Evolutionary conservation across 2,888 invertebrate genomes (phyloP), one percentile per base, ranked within the genome.

Genomic region (Diachrysia chrysitis): DNA sequence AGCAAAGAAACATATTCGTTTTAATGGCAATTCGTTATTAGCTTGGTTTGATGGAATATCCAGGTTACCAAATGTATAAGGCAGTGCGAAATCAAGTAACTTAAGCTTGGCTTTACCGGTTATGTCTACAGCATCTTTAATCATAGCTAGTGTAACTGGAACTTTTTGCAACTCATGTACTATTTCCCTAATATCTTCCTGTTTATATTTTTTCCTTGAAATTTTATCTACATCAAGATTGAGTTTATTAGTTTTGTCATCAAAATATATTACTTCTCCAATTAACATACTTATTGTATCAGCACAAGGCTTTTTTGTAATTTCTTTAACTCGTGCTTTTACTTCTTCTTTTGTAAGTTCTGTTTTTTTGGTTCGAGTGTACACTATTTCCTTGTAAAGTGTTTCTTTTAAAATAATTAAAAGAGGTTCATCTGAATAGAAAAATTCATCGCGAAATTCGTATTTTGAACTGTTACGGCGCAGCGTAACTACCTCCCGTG

Each of bases 61-160:
- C 6, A 69, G 51, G 58, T 88, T 86, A 2, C 87, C 88, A 69
- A 88, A 88, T 4, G 70, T 69, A 42, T 64, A 53, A 10, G 87
- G 87, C 12, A 87, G 54, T 66, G 80, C 76, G 17, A 87, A 83
- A 58, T 63, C 54, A 9, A 78, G 75, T n/a, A 58, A 54, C 55
- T 73, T 37, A 16, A 87, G 57, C 53, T 79, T 81, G 21, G 66
- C 58, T 63, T 62, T 68, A 16, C 79, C 82, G 6, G 63, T 71
- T 57, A 75, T 66, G 37, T 71, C 53, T 35, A 83, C 66, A 56
- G 87, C 85, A 51, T 82, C 77, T 25, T 25, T 77, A 32, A 85
- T 62, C 10, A 72, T 74, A n/a, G 72, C 68, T 56, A 65, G 60
- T 37, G 71, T 69, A 21, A 83, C 74, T 69, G 72, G 71, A 10